These are phyloP conservation scores for Ferdinandea cuprea DNA, from an alignment of 2,888 invertebrate species.

Conservation along the genomic window DNA sequence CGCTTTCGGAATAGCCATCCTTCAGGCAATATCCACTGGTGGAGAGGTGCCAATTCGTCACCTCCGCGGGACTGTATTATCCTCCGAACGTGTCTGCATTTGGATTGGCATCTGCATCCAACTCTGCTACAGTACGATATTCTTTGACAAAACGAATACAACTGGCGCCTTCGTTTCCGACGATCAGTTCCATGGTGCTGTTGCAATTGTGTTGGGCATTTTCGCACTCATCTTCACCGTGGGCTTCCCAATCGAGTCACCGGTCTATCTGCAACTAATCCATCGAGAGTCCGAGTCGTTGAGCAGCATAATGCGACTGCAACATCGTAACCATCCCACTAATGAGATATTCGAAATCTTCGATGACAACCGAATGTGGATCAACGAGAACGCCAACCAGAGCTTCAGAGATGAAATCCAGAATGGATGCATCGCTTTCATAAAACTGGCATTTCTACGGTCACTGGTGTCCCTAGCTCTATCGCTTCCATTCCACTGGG, in stretches of 20 bases:
- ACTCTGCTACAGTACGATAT: slow-evolving; percentile 76
- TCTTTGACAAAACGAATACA: slow-evolving; percentile 29
- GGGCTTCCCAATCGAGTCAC: slow-evolving; percentile 78
- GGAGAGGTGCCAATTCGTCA: slow-evolving; percentile 79
- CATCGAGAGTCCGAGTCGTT: slow-evolving; percentile 77
- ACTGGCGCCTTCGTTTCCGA: slow-evolving; percentile 74
- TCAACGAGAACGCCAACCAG: slow-evolving; percentile 44
- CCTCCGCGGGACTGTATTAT: slow-evolving; percentile 79
- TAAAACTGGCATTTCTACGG: slow-evolving; percentile 78
- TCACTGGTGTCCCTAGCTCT: slow-evolving; percentile 78
- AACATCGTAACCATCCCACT: slow-evolving; percentile 26
- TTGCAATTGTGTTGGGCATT: slow-evolving; percentile 78
- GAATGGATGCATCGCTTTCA: slow-evolving; percentile 31
- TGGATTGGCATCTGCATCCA: slow-evolving; percentile 81
- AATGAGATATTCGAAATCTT: slow-evolving; percentile 53
- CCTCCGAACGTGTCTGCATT: slow-evolving; percentile 79
- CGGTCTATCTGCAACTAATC: slow-evolving; percentile 77
- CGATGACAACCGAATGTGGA: slow-evolving; percentile 57
- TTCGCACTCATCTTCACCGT: slow-evolving; percentile 77
- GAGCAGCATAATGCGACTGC: slow-evolving; percentile 73
- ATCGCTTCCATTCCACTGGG: slow-evolving; percentile 80
- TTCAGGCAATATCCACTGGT: slow-evolving; percentile 79
- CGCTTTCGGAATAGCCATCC: slow-evolving; percentile 80
- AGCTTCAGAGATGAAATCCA: slow-evolving; percentile 51
- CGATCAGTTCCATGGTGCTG: slow-evolving; percentile 80